Percentiles rank a stretch among this genome's conserved stretches.
These are phyloP conservation scores for Euthynnus affinis DNA, from an alignment of 2,797 vertebrate species.

Conservation along the genomic window DNA sequence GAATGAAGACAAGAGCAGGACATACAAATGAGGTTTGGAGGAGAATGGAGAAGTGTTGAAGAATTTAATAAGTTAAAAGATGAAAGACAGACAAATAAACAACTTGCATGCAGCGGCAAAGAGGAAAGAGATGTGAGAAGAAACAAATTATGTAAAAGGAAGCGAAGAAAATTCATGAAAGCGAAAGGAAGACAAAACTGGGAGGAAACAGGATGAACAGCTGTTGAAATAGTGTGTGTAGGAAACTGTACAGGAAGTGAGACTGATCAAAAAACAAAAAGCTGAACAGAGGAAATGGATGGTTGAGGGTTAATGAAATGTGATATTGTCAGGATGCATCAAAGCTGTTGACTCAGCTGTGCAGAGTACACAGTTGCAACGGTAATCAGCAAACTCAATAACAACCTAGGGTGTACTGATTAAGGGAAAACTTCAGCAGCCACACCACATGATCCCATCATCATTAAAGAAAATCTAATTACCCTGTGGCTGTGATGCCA, in stretches of 20 bases:
- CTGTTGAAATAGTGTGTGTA: neutral
- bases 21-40: neutral
- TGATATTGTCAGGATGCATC: conserved; percentile 15
- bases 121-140: neutral
- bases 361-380: conserved; percentile 10
- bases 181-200: neutral
- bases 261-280: neutral
- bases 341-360: conserved; percentile 43
- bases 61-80: neutral
- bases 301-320: conserved; percentile 9
- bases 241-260: neutral
- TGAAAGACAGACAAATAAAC: neutral
- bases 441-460: conserved; percentile 58
- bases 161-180: neutral
- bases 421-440: conserved; percentile 43
- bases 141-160: neutral
- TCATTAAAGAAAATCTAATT: conserved; percentile 63
- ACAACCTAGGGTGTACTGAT: conserved; percentile 50
- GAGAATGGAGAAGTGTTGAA: no score
- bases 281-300: neutral
- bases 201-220: neutral
- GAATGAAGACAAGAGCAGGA: neutral
- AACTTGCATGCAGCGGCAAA: neutral
- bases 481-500: conserved; percentile 49
- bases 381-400: conserved; percentile 59